Base-by-base conservation (phyloP, 2,888 invertebrate genomes). In the Kuschelorhynchus macadamiae region DNA sequence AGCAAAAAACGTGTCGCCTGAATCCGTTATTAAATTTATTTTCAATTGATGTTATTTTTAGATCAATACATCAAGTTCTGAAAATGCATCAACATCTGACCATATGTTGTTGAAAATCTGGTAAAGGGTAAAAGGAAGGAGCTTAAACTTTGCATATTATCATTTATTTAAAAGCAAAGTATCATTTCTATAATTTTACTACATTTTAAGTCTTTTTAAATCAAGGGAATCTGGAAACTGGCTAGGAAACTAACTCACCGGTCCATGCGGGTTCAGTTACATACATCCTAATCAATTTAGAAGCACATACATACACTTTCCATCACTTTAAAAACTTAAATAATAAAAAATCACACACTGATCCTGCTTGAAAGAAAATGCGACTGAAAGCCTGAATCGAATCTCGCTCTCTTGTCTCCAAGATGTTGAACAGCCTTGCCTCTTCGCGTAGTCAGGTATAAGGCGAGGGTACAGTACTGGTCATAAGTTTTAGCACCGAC, bases 391-490 rank as follows among this genome's bases (percentile, higher is more conserved):
- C 55, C 47, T 30, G 61, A 62, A 61, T 50, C 50, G 61, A 62
- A 61, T 50, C 50, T 61, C 57, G 62, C 36, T 60, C 53, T 69
- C 65, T 65, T 61, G 55, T 52, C 59, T 57, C 32, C 59, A 56
- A 64, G 70, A 66, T 70, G 66, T 70, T 70, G 70, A 42, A 61
- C 61, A 69, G 61, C 69, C 64, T 68, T 68, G 68, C 64, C 68
- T 69, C 61, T 50, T 65, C 69, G 49, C 61, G 57, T 46, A 62
- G 62, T 59, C 62, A 70, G 66, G 66, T 66, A 66, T 66, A 67
- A 55, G 53, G 47, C 59, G 57, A 62, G 60, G 50, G 65, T 69
- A 65, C 61, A 61, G 56, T 49, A 25, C 36, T 41, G 50, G 12
- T 46, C 42, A 42, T 20, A 21, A 65, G 69, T 69, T 56, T 69